Evolutionary conservation across 1,140 invertebrate species (phyloP).

Genomic region (Conus ventricosus): DNA sequence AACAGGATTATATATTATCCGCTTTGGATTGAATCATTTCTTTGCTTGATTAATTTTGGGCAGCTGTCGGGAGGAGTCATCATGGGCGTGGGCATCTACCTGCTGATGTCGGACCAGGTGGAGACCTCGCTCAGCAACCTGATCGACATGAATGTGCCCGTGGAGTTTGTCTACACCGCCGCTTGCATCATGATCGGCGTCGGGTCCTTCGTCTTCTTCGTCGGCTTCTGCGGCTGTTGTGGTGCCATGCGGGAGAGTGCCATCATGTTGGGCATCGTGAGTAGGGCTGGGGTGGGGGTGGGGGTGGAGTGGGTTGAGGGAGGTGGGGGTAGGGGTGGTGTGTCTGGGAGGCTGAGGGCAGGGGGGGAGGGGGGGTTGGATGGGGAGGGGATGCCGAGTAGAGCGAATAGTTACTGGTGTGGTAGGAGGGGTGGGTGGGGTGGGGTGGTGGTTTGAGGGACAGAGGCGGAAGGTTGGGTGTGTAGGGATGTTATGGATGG

Average conservation of each 20-base stretch:
- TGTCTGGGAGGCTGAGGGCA: too few relatives aligned
- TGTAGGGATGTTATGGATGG: too few relatives aligned
- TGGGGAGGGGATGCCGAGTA: too few relatives aligned
- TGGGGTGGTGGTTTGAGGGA: too few relatives aligned
- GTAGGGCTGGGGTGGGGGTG: conserved; percentile 1
- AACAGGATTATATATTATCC: background rate
- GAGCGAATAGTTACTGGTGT: background rate
- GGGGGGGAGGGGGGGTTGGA: too few relatives aligned
- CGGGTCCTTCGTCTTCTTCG: conserved; percentile 86
- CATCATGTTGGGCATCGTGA: conserved; percentile 86
- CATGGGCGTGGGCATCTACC: conserved; percentile 83
- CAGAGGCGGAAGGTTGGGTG: too few relatives aligned
- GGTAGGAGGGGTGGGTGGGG: too few relatives aligned
- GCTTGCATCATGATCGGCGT: conserved; percentile 81
- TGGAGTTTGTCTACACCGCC: conserved; percentile 75
- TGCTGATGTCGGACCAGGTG: conserved; percentile 82
- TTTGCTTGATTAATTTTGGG: conserved; percentile 55
- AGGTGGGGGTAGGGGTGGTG: too few relatives aligned
- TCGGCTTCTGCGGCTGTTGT: conserved; percentile 92
- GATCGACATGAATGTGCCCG: conserved; percentile 65
- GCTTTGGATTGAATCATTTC: background rate
- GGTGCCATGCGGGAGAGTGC: conserved; percentile 90
- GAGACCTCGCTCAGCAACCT: conserved; percentile 78
- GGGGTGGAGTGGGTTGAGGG: too few relatives aligned
- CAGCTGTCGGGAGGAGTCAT: conserved; percentile 83